Conservation (phyloP, 2,888 invertebrate genomes). For the Hirudinaria manillensis region DNA sequence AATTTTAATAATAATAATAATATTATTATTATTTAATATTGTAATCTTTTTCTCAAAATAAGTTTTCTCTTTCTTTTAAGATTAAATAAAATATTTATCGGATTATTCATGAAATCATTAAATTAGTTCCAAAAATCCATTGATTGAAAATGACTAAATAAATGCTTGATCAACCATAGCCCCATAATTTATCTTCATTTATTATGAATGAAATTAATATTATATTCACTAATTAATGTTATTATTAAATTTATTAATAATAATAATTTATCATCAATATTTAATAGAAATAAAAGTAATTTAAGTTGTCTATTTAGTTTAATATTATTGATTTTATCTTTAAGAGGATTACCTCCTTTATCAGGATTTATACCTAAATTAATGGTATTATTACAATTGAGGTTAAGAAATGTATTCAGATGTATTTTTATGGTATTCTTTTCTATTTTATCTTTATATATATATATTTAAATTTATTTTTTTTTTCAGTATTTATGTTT, state of each 20-base stretch:
- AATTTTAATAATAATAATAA: no score
- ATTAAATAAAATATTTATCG: no score
- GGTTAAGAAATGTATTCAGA: not conserved
- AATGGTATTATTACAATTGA: conserved; percentile 31
- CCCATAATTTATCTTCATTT: no score
- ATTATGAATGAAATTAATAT: no score
- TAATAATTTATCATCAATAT: conserved; percentile 16
- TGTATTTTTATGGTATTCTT: conserved; percentile 29
- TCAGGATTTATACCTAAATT: conserved; percentile 39
- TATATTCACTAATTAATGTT: no score
- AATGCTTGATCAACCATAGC: no score
- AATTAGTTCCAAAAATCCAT: no score
- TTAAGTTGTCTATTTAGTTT: not conserved
- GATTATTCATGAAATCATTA: no score
- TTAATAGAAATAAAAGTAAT: not conserved
- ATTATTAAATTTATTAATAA: conserved; percentile 17
- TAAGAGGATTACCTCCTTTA: conserved; percentile 37
- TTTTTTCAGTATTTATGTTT: conserved; percentile 11
- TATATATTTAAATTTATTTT: conserved; percentile 37
- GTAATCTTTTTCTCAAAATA: no score
- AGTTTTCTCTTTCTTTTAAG: no score
- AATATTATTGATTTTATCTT: conserved; percentile 32
- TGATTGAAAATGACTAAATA: no score
- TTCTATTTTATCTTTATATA: conserved; percentile 36
- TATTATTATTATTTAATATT: no score